Conservation (phyloP, 2,113 vertebrate species). For the zebrafish (Danio rerio) region GRCz12tu NC_133186.1:4460501-4461000, state of each 20-base stretch:
- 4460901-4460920: constrained; percentile 19
- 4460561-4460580: no score
- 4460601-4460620: not conserved
- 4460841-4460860: not conserved
- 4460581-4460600: no score
- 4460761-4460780: not conserved
- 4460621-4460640: not conserved
- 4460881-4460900: not conserved
- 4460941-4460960: constrained; percentile 1
- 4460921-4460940: constrained; percentile 2
- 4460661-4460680: not conserved
- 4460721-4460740: not conserved
- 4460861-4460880: not conserved
- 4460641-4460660: not conserved
- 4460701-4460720: not conserved
- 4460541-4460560: no score
- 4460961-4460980: not conserved
- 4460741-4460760: not conserved
- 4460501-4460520: no score
- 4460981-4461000: not conserved
- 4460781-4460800: not conserved
- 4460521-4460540: no score
- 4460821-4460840: not conserved
- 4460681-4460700: not conserved
- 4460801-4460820: not conserved